Base-by-base conservation (phyloP, 2,113 vertebrate species). In the Danionella cerebrum region DNA sequence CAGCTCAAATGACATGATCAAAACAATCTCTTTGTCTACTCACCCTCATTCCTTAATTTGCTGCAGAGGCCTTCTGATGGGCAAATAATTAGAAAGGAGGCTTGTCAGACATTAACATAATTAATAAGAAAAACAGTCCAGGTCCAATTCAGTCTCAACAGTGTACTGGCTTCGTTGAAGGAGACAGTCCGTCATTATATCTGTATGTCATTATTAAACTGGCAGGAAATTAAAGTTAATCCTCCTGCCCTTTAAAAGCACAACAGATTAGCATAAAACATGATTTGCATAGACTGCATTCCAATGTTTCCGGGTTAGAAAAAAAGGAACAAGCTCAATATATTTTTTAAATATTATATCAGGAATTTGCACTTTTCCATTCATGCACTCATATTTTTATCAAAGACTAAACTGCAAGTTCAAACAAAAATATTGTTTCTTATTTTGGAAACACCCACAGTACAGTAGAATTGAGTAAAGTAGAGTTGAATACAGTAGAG, bases 141-240 rank as follows among this genome's bases (percentile, higher is more conserved):
- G 12, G 36, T 18, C 39, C 19, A 39, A 38, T 39, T 48, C 59
- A 63, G 27, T 54, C 33, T 19, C 21, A 13, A 38, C 33, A 29
- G 33, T 58, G 60, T 63, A 55, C 47, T 47, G 19, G 45, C 38
- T 65, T n/a, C 62, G 62, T 19, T 38, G 25, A 62, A 44, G n/a
- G 38, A 59, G 70, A 50, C 29, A 13, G 22, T 35, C n/a, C 33
- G 44, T 50, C 58, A 77, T 76, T 68, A 76, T 66, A 60, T 76
- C 69, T 45, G 51, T 71, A 65, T 38, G 47, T 38, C 60, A 57
- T 45, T 44, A 44, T 16, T 57, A 55, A 50, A 64, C 19, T 54
- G 65, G 16, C 71, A 74, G 74, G 60, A 74, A 74, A 79, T 74
- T 67, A 72, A 74, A 76, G 39, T 45, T 64, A 72, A 81, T 68